Evolutionary conservation across 2,797 vertebrate genomes (phyloP), one percentile per base, ranked within the genome.

Genomic region (Xerus rutilus): DNA sequence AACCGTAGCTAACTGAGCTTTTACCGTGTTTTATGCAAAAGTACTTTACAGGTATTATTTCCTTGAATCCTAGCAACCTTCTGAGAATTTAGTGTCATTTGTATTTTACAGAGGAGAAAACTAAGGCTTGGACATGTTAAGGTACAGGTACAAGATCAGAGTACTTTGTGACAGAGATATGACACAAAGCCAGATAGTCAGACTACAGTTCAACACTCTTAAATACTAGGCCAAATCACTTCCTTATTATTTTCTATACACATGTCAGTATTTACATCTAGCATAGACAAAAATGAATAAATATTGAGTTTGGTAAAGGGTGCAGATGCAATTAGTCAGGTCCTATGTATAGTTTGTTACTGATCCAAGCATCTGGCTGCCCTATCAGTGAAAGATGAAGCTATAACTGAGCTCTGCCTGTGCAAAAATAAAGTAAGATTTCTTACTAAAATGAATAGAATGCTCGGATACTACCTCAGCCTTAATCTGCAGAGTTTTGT

Each of bases 361-460:
- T 91, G 72, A 73, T 91, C 23, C 59, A 84, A 59, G 54, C 3
- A 74, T 87, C 77, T 95, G 79, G n/a, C 65, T 95, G 49, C 35
- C 84, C 20, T 93, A 73, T 76, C 43, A 92, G 64, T 89, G n/a
- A 78, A 85, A 94, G 32, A 76, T 89, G 47, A 52, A 43, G 86
- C 1, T 43, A 64, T 65, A 94, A 43, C 76, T 96, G 73, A 96
- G 54, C 67, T 95, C 62, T 94, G 47, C 45, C 84, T 64, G 5
- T 92, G 57, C 62, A 57, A 78, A 95, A 65, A 70, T 45, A 54
- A 49, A 52, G 67, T 95, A 57, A n/a, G 74, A 79, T 70, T 92
- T 84, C 72, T 87, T 84, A 89, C 21, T 87, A 54, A 94, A 82
- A 62, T 91, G 47, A 91, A 90, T 83, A 79, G 17, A 43, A n/a